Evolutionary conservation across 2,113 vertebrate species (phyloP), one percentile per base, ranked within the genome.

Genomic region (Cromileptes altivelis): DNA sequence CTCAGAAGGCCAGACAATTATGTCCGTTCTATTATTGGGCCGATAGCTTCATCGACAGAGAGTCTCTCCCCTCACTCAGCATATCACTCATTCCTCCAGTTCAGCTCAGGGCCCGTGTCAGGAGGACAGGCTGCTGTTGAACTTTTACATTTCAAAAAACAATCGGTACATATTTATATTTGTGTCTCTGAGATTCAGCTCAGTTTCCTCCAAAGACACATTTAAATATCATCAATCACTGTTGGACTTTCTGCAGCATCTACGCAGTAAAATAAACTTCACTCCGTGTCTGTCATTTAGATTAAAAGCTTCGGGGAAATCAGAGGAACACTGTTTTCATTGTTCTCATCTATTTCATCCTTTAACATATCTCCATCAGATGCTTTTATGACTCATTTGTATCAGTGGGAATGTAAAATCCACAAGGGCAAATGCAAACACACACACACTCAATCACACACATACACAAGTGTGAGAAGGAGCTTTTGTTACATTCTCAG

Each of bases 1-100:
- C 77, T 90, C 82, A 90, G 81, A 86, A 68, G 84, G 76, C 83
- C 81, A 84, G 70, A 89, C 81, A 91, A 91, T 92, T 86, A 90
- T 85, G 75, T 81, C 64, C 23, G 12, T 85, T 82, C 84, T 89
- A 84, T 93, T 84, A 88, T 82, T 84, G 81, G 68, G 47, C 78
- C 78, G 62, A 87, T 68, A 82, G 64, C 74, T 86, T 79, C 67
- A 87, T 85, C 33, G 55, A 85, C 71, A 75, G 63, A 67, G 40
- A 55, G 58, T 45, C 75, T 78, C 75, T 68, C 50, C 47, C 81
- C 67, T 56, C n/a, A 0, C 62, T 72, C 71, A 55, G 58, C 50
- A 52, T 6, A 70, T 85, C 65, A 68, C 45, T 87, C 87, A 82
- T 57, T 75, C 70, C 42, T 60, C 55, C 62, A 71, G 62, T 78